Evolutionary conservation across 2,113 vertebrate species (phyloP).

Genomic region (Tenebrosternarchus preto): DNA sequence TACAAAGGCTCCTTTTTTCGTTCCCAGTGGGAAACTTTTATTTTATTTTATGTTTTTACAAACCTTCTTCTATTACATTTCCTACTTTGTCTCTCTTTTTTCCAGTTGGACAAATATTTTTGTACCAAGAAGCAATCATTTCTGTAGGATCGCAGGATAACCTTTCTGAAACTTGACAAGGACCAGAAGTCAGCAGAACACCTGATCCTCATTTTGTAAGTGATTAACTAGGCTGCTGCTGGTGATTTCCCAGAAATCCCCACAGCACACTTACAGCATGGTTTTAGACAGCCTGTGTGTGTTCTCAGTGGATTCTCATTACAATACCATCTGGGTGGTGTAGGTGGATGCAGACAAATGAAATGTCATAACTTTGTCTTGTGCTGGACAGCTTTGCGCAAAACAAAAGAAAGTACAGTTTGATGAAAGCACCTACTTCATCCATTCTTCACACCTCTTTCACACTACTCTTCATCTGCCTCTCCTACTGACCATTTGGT

Average conservation of each 20-base stretch:
- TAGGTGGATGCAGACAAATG: constrained; percentile 44
- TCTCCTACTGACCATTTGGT: constrained; percentile 12
- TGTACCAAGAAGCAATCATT: constrained; percentile 23
- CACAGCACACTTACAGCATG: constrained; percentile 9
- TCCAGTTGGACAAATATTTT: constrained; percentile 52
- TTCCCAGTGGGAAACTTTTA: background rate
- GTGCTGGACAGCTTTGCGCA: constrained; percentile 12
- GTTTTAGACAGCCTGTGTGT: background rate
- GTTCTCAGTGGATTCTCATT: constrained; percentile 12
- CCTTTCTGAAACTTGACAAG: constrained; percentile 38
- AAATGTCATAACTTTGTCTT: constrained; percentile 46
- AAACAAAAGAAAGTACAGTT: constrained; percentile 1
- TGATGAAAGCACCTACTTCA: constrained; percentile 35
- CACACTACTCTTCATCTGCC: constrained; percentile 25
- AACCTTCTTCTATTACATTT: constrained; percentile 27
- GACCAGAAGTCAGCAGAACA: constrained; percentile 20
- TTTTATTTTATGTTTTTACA: constrained; percentile 15
- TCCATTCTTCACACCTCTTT: constrained; percentile 46
- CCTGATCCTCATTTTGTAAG: constrained; percentile 36
- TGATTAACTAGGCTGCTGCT: constrained; percentile 40
- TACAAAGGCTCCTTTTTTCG: constrained; percentile 37
- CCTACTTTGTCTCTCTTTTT: constrained; percentile 18
- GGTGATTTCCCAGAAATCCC: background rate
- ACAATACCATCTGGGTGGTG: constrained; percentile 34
- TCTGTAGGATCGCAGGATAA: constrained; percentile 35